A percentile compares a stretch with the other conserved stretches of the same genome.
Conservation (phyloP, 2,113 vertebrate species). For the western clawed frog (Xenopus tropicalis) region DNA sequence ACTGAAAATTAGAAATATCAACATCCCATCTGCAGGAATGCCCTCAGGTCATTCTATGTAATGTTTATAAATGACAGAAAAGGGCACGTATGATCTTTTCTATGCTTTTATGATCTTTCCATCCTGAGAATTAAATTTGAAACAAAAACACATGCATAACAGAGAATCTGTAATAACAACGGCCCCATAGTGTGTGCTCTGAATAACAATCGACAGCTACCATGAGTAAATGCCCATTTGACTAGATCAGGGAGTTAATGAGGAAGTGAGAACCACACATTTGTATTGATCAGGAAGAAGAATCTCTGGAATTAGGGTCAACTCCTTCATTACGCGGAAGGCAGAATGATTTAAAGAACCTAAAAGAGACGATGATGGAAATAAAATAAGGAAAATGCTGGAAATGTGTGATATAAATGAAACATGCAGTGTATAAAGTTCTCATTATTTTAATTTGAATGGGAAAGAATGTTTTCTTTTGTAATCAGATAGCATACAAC, state of each 20-base stretch:
- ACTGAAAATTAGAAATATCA: conserved; percentile 34
- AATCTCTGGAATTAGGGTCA: conserved; percentile 27
- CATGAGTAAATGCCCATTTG: conserved; percentile 35
- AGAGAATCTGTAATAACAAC: conserved; percentile 9
- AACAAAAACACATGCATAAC: neutral
- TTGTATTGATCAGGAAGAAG: conserved; percentile 39
- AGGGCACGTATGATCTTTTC: conserved; percentile 18
- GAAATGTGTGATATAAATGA: too few species aligned
- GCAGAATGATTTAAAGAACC: too few species aligned
- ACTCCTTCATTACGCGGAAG: conserved; percentile 20
- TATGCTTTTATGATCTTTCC: conserved; percentile 5
- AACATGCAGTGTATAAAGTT: too few species aligned
- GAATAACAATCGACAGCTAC: conserved; percentile 1
- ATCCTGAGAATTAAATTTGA: conserved; percentile 24
- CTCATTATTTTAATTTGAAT: too few species aligned
- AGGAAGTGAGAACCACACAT: conserved; percentile 29
- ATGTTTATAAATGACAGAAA: conserved; percentile 40
- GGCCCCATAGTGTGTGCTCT: neutral
- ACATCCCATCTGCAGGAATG: conserved; percentile 26
- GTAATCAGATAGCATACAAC: too few species aligned
- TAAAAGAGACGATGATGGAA: too few species aligned
- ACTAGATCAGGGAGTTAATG: conserved; percentile 35
- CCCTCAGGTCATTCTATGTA: conserved; percentile 21
- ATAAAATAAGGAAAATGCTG: too few species aligned
- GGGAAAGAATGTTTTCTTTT: too few species aligned